A percentile compares a stretch with the other conserved stretches of the same genome.
Evolutionary conservation across 2,797 vertebrate species (phyloP).

Genomic region (Cyprinella venusta): DNA sequence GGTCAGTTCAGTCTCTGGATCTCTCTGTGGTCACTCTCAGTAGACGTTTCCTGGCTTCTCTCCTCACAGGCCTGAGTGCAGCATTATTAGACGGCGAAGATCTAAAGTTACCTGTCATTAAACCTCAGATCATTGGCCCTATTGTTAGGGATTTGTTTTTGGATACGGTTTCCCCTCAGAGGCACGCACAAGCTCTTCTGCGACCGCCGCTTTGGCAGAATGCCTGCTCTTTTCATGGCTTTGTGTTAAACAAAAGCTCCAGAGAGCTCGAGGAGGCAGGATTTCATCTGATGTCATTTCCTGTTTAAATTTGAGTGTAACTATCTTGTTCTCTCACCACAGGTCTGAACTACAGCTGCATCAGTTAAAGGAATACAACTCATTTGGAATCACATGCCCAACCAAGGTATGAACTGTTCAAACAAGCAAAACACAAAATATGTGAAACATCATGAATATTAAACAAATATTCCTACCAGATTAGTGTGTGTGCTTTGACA

Average conservation of each 20-base stretch:
- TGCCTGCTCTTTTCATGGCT: constrained; percentile 23
- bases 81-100: not conserved
- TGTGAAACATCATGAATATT: not conserved
- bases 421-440: not conserved
- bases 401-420: constrained; percentile 78
- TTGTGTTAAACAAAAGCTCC: constrained; percentile 35
- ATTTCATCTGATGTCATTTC: constrained; percentile 24
- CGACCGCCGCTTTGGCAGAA: constrained; percentile 17
- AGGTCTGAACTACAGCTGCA: constrained; percentile 90
- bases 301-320: constrained; percentile 22
- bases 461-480: not conserved
- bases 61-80: constrained; percentile 1
- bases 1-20: constrained; percentile 70
- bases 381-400: constrained; percentile 84
- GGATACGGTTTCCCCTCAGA: constrained; percentile 10
- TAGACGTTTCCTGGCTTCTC: constrained; percentile 6
- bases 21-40: not conserved
- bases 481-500: not conserved
- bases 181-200: constrained; percentile 20
- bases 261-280: not conserved
- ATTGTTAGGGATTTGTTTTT: constrained; percentile 34
- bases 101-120: constrained; percentile 27
- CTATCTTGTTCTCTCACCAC: constrained; percentile 32
- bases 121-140: constrained; percentile 19
- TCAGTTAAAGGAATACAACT: constrained; percentile 80